Base-by-base conservation (phyloP, 1,140 invertebrate genomes). In the Aphaenogaster rudis region DNA sequence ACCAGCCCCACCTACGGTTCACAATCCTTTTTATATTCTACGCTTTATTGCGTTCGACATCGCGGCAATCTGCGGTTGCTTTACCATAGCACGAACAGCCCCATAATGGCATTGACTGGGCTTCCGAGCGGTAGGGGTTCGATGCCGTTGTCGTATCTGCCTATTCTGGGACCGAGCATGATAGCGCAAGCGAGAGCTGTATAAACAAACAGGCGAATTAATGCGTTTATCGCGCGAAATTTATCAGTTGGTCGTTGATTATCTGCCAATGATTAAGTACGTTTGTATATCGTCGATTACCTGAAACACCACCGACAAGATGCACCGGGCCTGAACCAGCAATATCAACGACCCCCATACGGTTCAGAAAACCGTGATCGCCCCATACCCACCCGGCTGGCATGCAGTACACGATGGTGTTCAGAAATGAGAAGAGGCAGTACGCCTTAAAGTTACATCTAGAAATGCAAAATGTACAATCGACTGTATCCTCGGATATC, bases 311-410 rank as follows among this genome's bases (percentile, higher is more conserved):
- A 93, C 98, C 98, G 76, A 99, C 97, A 13, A 99, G 95, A 96
- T 99, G 99, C 0, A 99, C 98, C 11, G 98, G 97, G 9, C 98
- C 98, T n/a, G 98, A 98, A 6, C 98, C 98, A 5, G 98, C 98
- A 69, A 98, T 98, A 92, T 99, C 98, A 2, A 99, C 97, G 5
- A 96, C 97, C 1, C 98, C 98, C 88, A 99, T 88, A 66, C 97
- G 96, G 82, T 97, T 97, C 1, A 99, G 95, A 93, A 99, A 98
- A 8, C 98, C 98, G 88, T 98, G 97, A 63, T 97, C 96, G 1
- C 98, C 97, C 98, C 98, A 99, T 63, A 98, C 96, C 98, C 98
- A 98, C n/a, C 98, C 98, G n/a, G 98, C 98, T 1, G 98, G 98
- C 81, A 99, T 96, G 93, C 98, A 99, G 94, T 99, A 99, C 1